phyloP scores from a whole-genome alignment of 2,888 invertebrate species.

The Thalpophila matura region DNA sequence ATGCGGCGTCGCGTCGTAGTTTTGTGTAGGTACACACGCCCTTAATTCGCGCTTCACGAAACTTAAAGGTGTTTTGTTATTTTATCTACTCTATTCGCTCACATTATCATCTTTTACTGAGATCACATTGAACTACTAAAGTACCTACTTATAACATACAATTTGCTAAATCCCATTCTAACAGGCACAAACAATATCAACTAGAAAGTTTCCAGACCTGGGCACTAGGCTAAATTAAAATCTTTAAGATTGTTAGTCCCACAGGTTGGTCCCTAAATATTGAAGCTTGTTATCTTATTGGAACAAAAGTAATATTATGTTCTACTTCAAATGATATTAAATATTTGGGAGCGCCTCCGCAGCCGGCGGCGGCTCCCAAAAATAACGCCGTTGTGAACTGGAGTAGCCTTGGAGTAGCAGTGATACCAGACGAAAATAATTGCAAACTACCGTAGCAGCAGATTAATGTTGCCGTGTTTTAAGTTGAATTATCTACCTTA shows the following conservation, averaged over 20 bases:
- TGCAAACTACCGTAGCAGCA: too few species aligned
- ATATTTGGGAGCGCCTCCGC: too few species aligned
- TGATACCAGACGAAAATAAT: too few species aligned
- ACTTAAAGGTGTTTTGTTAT: slow-evolving; percentile 18
- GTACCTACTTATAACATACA: background rate
- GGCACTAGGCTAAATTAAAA: background rate
- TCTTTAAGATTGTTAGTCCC: too few species aligned
- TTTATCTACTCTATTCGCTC: background rate
- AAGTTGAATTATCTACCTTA: too few species aligned
- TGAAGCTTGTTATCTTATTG: background rate
- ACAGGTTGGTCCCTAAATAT: too few species aligned
- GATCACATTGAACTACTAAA: slow-evolving; percentile 11
- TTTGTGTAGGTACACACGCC: too few species aligned
- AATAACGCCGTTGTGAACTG: too few species aligned
- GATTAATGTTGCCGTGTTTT: too few species aligned
- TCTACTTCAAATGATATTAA: background rate
- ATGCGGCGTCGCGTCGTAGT: too few species aligned
- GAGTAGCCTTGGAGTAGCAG: too few species aligned
- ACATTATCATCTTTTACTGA: slow-evolving; percentile 6
- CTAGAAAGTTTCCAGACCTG: background rate
- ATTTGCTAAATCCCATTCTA: background rate
- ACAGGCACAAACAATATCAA: background rate
- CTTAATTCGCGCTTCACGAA: slow-evolving; percentile 33
- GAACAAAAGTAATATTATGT: background rate
- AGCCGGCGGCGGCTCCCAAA: too few species aligned